Evolutionary conservation across 2,888 invertebrate genomes (phyloP).

Genomic region (Ypsolopha sequella): DNA sequence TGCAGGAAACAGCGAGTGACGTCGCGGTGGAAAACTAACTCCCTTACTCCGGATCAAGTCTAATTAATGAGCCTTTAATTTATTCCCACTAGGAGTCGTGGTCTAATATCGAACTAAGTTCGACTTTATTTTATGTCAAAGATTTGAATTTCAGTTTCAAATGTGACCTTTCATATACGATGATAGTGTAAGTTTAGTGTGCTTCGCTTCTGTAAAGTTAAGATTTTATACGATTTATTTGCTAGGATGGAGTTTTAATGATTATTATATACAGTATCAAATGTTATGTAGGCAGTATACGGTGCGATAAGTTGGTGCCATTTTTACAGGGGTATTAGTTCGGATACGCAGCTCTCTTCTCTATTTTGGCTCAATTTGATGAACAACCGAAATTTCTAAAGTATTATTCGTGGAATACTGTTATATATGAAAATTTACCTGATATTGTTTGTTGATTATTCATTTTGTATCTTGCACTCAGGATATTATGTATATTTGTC

Average conservation of each 20-base stretch:
- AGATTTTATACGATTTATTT: conserved; percentile 67
- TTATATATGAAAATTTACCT: no score
- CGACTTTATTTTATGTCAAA: conserved; percentile 40
- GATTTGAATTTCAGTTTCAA: conserved; percentile 53
- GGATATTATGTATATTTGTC: no score
- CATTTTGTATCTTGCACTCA: no score
- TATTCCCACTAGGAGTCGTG: conserved; percentile 51
- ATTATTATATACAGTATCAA: conserved; percentile 62
- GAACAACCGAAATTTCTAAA: background rate
- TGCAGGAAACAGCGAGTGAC: conserved; percentile 43
- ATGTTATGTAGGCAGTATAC: conserved; percentile 69
- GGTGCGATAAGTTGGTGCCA: conserved; percentile 72
- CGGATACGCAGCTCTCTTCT: conserved; percentile 15
- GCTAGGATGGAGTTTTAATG: conserved; percentile 60
- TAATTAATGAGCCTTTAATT: conserved; percentile 49
- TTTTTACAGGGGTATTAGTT: conserved; percentile 69
- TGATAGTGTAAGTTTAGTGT: conserved; percentile 68
- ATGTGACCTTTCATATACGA: conserved; percentile 55
- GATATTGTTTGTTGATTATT: no score
- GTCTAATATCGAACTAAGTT: conserved; percentile 62
- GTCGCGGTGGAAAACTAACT: conserved; percentile 44
- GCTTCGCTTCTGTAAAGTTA: conserved; percentile 68
- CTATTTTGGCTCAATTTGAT: conserved; percentile 3
- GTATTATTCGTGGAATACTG: no score
- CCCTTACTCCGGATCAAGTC: conserved; percentile 11